Evolutionary conservation across 2,113 vertebrate genomes (phyloP).

Genomic region (Aegithalos caudatus): DNA sequence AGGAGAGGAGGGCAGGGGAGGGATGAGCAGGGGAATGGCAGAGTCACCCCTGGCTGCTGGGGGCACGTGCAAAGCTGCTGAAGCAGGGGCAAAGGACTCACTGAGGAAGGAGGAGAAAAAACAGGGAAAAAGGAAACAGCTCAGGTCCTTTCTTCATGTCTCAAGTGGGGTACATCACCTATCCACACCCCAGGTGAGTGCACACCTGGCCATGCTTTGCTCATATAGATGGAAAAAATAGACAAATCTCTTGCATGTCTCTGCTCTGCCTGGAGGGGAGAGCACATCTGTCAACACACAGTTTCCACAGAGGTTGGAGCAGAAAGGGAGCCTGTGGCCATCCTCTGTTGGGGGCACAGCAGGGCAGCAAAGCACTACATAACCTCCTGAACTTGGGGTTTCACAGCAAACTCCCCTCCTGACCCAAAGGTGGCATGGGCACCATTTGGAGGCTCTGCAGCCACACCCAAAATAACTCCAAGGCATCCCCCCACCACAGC

Average conservation of each 20-base stretch:
- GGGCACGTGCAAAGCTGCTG: rapidly evolving
- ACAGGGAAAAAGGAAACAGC: not conserved
- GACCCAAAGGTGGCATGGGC: not conserved
- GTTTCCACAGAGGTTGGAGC: not conserved
- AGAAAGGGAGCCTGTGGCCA: not conserved
- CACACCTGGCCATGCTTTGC: not conserved
- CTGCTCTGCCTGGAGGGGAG: rapidly evolving
- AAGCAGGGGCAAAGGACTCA: not conserved
- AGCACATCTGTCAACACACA: not conserved
- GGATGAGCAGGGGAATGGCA: rapidly evolving
- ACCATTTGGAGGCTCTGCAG: not conserved
- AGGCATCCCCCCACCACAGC: not conserved
- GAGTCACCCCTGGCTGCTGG: not conserved
- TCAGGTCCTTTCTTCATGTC: not conserved
- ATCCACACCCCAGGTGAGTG: rapidly evolving
- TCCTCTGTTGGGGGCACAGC: not conserved
- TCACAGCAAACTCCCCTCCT: not conserved
- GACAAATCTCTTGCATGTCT: not conserved
- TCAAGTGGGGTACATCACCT: not conserved
- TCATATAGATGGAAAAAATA: not conserved
- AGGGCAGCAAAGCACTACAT: rapidly evolving
- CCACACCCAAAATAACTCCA: not conserved
- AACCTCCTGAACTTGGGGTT: not conserved
- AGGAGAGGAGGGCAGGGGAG: not conserved
- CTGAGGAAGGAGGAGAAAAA: not conserved